phyloP scores from a whole-genome alignment of 2,888 invertebrate genomes.

The Sphaeridia pumilis region DNA sequence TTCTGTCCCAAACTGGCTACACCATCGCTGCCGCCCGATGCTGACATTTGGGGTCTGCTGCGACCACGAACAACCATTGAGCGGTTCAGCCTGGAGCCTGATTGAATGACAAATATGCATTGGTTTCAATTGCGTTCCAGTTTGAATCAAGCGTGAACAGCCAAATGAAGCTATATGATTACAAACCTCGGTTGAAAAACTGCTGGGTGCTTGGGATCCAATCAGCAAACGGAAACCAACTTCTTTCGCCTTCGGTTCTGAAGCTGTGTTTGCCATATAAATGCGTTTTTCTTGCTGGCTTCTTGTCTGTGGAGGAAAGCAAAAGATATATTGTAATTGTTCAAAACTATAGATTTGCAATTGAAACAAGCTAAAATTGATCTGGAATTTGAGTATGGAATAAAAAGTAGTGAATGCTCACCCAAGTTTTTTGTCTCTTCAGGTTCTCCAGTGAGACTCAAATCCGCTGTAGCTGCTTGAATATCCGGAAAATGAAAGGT shows the following conservation, averaged over 20 bases:
- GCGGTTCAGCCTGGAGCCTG: background rate
- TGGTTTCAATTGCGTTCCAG: no score
- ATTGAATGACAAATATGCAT: no score
- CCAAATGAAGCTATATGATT: background rate
- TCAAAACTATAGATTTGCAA: no score
- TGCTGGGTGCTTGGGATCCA: background rate
- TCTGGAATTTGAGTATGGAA: no score
- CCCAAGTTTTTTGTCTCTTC: no score
- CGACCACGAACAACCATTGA: background rate
- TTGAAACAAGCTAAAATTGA: no score
- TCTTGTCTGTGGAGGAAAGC: background rate
- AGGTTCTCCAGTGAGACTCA: background rate
- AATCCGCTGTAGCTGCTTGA: background rate
- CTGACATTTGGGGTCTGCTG: background rate
- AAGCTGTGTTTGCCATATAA: background rate
- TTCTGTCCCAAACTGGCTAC: background rate
- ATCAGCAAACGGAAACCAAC: constrained; percentile 1
- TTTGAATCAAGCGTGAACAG: background rate
- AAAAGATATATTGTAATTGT: no score
- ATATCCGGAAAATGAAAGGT: background rate
- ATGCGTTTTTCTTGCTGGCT: background rate
- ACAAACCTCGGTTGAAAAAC: background rate
- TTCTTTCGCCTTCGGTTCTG: background rate
- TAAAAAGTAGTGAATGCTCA: no score
- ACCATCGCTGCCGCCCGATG: background rate